These are phyloP conservation scores for Phlogophora meticulosa DNA, from an alignment of 2,888 invertebrate species.

Conservation along the genomic window DNA sequence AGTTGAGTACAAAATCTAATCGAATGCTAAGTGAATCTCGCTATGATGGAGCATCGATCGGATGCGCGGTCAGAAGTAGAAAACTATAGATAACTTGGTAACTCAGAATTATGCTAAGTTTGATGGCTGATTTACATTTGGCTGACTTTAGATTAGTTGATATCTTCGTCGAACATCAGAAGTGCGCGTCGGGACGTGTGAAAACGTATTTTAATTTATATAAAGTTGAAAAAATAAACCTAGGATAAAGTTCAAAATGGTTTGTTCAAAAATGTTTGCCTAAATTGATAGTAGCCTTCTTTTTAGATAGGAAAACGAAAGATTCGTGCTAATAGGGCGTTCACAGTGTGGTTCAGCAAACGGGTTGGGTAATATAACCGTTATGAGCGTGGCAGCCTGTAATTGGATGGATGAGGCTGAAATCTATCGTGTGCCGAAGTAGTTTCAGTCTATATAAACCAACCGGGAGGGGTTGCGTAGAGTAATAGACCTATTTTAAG, in stretches of 20 bases:
- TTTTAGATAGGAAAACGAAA: background rate
- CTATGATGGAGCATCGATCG: constrained; percentile 29
- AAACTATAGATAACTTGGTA: constrained; percentile 32
- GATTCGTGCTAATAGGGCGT: constrained; percentile 20
- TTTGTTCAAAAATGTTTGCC: background rate
- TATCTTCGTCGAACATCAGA: constrained; percentile 1
- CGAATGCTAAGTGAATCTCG: constrained; percentile 33
- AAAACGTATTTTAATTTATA: background rate
- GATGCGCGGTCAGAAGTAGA: constrained; percentile 25
- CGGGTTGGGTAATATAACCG: constrained; percentile 14
- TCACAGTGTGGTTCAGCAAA: constrained; percentile 7
- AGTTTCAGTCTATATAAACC: constrained; percentile 14
- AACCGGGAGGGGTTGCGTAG: background rate
- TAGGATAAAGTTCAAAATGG: background rate
- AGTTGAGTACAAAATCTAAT: constrained; percentile 44
- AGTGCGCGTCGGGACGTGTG: background rate
- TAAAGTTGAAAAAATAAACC: background rate
- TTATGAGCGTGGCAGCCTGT: background rate
- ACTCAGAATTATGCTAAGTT: constrained; percentile 18
- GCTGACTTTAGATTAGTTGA: constrained; percentile 25
- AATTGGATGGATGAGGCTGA: constrained; percentile 38
- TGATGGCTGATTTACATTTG: constrained; percentile 35
- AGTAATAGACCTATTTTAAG: background rate
- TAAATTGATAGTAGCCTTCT: background rate
- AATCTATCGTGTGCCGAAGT: constrained; percentile 23